Conservation (phyloP, 2,888 invertebrate genomes). For the Deilephila elpenor region DNA sequence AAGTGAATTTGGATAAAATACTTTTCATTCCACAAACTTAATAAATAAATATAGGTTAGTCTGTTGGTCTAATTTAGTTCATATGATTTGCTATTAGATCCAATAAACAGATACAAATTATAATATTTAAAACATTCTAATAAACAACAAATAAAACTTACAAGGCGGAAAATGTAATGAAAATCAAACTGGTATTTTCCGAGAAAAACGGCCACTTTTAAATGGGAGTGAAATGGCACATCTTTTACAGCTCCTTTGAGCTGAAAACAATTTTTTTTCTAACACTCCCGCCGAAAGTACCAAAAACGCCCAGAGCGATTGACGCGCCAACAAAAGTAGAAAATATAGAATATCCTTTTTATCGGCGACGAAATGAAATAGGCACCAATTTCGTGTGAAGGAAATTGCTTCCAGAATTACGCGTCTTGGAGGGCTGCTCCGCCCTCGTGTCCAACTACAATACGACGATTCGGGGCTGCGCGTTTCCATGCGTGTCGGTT, state of each 20-base stretch:
- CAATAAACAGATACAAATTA: no score
- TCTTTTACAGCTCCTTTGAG: neutral
- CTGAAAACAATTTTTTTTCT: conserved; percentile 9
- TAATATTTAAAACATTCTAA: no score
- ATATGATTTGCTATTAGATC: no score
- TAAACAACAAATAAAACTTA: no score
- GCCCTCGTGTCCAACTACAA: conserved; percentile 39
- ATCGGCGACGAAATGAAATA: conserved; percentile 28
- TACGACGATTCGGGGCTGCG: conserved; percentile 32
- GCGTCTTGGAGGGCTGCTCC: conserved; percentile 41
- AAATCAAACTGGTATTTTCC: neutral
- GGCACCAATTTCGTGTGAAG: conserved; percentile 37
- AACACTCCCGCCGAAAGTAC: neutral
- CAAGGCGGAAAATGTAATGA: neutral
- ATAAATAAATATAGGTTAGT: no score
- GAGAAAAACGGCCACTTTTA: neutral
- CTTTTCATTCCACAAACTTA: no score
- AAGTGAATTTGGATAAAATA: neutral
- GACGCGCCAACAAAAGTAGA: conserved; percentile 19
- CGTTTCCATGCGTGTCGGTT: conserved; percentile 33
- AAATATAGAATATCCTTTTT: conserved; percentile 28
- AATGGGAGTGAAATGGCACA: neutral
- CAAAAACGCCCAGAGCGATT: conserved; percentile 18
- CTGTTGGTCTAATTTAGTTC: no score
- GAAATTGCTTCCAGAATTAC: conserved; percentile 48